Base-by-base conservation (phyloP, 37 sponge, comb jelly and placozoan species). In the Ianthella basta region DNA sequence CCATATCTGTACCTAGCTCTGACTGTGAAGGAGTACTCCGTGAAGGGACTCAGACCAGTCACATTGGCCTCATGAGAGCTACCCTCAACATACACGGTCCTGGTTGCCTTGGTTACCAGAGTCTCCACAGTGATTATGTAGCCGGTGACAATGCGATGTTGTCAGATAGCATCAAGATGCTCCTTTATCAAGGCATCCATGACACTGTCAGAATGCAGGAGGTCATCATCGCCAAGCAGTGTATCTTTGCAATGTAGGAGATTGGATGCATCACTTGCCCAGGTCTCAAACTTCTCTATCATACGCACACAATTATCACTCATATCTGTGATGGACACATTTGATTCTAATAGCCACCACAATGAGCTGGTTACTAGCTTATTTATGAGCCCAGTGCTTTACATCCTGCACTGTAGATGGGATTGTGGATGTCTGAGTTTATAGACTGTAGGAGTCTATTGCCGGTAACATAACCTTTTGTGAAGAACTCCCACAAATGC, bases 361-460 rank as follows among this genome's bases (percentile, higher is more conserved):
- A 87, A 41, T 5, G 88, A 83, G 15, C 88, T 83, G 6, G 88
- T 87, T 3, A 81, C 55, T 4, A 87, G 18, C 59, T 87, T 87
- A 56, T 55, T 68, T 0, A 88, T 61, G 82, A 33, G 44, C 88
- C 88, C 27, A 88, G 38, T 21, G 88, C 82, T 69, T 56, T 30
- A 21, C 61, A 56, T 32, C 79, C 83, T 37, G 82, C 90, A 8
- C 70, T 25, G n/a, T 37, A 84, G 23, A 85, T 82, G 30, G 82
- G 82, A 5, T 80, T 77, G 23, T 81, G 16, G 1, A 82, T 13
- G 57, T 87, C 82, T 2, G 82, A 53, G 10, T 27, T 15, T 34
- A 87, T 82, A 80, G 87, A 72, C 33, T 32, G 16, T 39, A 81
- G 72, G 18, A 87, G 59, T 57, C 35, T 56, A 54, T 87, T 87